These are phyloP conservation scores for Scomber japonicus DNA, from an alignment of 2,113 vertebrate species.

Conservation along the genomic window DNA sequence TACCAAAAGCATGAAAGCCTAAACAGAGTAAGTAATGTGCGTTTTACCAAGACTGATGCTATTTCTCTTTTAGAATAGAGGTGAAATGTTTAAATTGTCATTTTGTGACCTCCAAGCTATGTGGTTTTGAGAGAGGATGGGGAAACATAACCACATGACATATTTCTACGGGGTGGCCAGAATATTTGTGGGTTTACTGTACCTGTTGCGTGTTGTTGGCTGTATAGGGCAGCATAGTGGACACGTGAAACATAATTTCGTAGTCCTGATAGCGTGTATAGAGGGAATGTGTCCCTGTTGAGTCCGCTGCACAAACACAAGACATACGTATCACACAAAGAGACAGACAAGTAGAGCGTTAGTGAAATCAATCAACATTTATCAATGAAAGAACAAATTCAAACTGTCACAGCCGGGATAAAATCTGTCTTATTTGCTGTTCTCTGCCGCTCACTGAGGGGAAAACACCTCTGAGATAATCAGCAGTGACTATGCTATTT, in stretches of 20 bases:
- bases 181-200: conserved; percentile 13
- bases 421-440: conserved; percentile 46
- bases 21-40: conserved; percentile 21
- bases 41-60: conserved; percentile 15
- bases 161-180: neutral
- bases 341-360: conserved; percentile 17
- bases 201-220: conserved; percentile 90
- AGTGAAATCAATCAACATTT: conserved; percentile 32
- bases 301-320: conserved; percentile 81
- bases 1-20: conserved; percentile 24
- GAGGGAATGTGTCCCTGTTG: conserved; percentile 90
- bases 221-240: conserved; percentile 92
- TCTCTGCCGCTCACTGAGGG: conserved; percentile 34
- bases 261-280: conserved; percentile 95
- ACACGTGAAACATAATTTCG: conserved; percentile 96
- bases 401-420: conserved; percentile 38
- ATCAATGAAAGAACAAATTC: conserved; percentile 23
- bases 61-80: neutral
- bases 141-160: neutral
- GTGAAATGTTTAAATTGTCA: neutral
- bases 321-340: conserved; percentile 30
- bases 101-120: neutral
- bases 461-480: conserved; percentile 65
- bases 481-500: conserved; percentile 73
- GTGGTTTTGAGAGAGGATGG: neutral